Evolutionary conservation across 2,797 vertebrate genomes (phyloP), one percentile per base, ranked within the genome.

Genomic region (Amblyopsis hoosieri): DNA sequence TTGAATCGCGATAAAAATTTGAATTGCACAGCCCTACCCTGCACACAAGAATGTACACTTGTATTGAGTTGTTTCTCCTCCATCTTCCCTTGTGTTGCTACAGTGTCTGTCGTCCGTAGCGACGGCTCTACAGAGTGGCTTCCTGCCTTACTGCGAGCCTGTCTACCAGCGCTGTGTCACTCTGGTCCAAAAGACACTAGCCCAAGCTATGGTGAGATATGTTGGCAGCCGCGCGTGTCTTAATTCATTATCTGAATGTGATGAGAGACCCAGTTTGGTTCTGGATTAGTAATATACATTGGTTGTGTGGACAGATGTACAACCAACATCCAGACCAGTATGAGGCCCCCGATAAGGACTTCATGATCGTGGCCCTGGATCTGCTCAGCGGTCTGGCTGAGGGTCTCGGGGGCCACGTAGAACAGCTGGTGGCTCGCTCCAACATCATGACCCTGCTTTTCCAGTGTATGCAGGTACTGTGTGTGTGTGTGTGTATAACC

Each of bases 141-240:
- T 98, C 80, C 88, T 98, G 70, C 97, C 96, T 37, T 98, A 98
- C 86, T 97, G 97, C 15, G 97, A 98, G 85, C 97, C 97, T 0
- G 97, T 97, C 9, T 98, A 98, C 76, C 96, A 98, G 86, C 96
- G 97, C 78, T 98, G 97, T 1, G 97, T 98, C 80, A 98, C 96
- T 0, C 87, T 97, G 12, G 97, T 97, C 37, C 96, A 98, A 89
- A 98, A 98, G 75, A 98, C 96, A 0, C 87, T 98, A 11, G 97
- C 96, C 63, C 96, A 97, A 82, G 95, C 96, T 47, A 98, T 98
- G 97, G 97, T 98, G 72, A 87, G 89, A 61, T 6, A 7, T 37
- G 2, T 37, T 37, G 37, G 6, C 37, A 37, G 37, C 9, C 37
- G 2, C 19, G 19, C 23, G 3, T 23, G 23, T 23, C 23, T 23